Conservation (phyloP, 2,888 invertebrate genomes). For the Timema cristinae region DNA sequence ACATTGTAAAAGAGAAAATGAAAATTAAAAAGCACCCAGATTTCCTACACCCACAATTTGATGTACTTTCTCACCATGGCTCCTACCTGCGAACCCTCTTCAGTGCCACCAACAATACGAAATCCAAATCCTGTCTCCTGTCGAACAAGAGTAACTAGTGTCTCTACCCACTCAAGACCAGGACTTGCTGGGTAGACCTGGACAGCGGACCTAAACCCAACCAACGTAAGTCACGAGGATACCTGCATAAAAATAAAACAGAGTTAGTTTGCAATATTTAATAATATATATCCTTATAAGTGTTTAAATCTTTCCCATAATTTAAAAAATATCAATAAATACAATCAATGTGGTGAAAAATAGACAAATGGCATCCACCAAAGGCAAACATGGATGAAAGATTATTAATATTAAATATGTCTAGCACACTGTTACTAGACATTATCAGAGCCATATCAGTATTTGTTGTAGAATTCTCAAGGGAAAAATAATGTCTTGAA, state of each 20-base stretch:
- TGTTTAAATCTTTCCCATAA: too few species aligned
- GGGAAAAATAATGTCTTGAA: too few species aligned
- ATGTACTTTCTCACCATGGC: conserved; percentile 33
- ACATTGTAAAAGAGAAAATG: neutral
- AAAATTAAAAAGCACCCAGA: neutral
- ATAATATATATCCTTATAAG: too few species aligned
- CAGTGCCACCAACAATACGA: conserved; percentile 95
- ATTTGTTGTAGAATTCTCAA: too few species aligned
- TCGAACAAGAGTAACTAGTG: conserved; percentile 77
- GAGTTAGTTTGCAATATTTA: too few species aligned
- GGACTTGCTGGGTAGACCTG: conserved; percentile 41
- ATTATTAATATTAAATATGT: too few species aligned
- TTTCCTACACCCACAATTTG: neutral
- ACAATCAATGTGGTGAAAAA: too few species aligned
- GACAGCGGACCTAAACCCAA: conserved; percentile 31
- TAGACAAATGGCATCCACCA: too few species aligned
- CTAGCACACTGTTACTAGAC: too few species aligned
- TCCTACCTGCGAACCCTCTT: conserved; percentile 87
- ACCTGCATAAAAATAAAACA: conserved; percentile 35
- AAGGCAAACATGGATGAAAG: too few species aligned
- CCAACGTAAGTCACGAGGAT: conserved; percentile 40
- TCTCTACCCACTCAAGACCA: conserved; percentile 55
- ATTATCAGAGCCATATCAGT: too few species aligned
- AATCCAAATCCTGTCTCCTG: conserved; percentile 96
- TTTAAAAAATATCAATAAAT: too few species aligned